phyloP scores from a whole-genome alignment of 2,797 vertebrate species.

The Gallirallus australis region DNA sequence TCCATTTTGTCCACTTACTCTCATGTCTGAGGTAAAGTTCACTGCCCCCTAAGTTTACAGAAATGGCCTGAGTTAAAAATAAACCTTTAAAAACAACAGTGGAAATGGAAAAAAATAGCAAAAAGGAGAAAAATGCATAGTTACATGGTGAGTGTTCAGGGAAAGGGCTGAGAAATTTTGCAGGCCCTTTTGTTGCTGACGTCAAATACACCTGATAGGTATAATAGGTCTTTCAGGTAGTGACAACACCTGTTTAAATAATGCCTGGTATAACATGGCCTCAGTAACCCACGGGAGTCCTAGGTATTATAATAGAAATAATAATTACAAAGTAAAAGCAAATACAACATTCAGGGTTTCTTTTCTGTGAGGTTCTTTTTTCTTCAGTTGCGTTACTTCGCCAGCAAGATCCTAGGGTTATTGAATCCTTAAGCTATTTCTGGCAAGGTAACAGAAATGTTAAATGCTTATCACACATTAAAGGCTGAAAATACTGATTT shows the following conservation, averaged over 20 bases:
- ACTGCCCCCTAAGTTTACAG: neutral
- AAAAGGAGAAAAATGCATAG: rapidly evolving
- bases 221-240: neutral
- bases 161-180: neutral
- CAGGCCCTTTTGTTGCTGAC: neutral
- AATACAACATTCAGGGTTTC: neutral
- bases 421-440: neutral
- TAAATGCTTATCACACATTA: neutral
- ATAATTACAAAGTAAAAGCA: neutral
- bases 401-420: neutral
- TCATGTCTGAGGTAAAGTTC: neutral
- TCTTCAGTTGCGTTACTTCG: neutral
- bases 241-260: neutral
- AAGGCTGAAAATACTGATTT: neutral
- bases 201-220: neutral
- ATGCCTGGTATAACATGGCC: rapidly evolving
- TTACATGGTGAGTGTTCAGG: neutral
- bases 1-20: neutral
- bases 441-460: neutral
- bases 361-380: neutral
- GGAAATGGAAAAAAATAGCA: neutral
- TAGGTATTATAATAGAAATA: neutral
- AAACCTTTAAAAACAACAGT: neutral
- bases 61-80: neutral
- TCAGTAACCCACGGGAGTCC: neutral